Percentiles rank a stretch among this genome's conserved stretches.
phyloP scores from a whole-genome alignment of 2,888 invertebrate genomes.

The Eupithecia subfuscata region DNA sequence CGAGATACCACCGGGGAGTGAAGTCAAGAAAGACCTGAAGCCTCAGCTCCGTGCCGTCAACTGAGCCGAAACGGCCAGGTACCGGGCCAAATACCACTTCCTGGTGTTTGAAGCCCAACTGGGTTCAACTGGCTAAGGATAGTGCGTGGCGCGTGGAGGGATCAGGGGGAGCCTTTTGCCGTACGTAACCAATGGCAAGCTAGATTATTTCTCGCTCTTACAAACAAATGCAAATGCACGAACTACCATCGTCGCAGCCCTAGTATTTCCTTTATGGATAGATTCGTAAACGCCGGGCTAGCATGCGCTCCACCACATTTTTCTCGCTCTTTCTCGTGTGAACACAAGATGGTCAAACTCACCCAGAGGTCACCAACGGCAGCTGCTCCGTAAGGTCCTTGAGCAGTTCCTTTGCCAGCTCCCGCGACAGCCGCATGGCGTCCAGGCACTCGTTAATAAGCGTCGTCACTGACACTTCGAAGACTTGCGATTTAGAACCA shows the following conservation, averaged over 20 bases:
- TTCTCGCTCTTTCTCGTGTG: not conserved
- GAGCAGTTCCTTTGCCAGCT: constrained; percentile 63
- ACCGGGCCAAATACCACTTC: too few species aligned
- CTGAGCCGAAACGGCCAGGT: too few species aligned
- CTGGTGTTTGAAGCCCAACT: too few species aligned
- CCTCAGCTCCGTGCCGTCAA: not conserved
- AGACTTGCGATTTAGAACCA: constrained; percentile 44
- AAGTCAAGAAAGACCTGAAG: not conserved
- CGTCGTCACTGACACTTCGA: constrained; percentile 67
- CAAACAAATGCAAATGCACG: too few species aligned
- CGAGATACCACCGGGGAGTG: not conserved
- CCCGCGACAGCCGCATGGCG: constrained; percentile 67
- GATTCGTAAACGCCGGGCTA: not conserved
- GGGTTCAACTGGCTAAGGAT: too few species aligned
- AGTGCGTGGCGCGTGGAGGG: too few species aligned
- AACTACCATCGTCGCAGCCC: too few species aligned
- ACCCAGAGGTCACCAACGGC: constrained; percentile 70
- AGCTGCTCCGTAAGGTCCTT: constrained; percentile 60
- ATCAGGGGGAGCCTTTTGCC: too few species aligned
- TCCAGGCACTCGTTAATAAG: constrained; percentile 71
- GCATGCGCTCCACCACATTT: not conserved
- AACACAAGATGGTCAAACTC: not conserved
- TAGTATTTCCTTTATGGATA: too few species aligned
- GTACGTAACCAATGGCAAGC: too few species aligned
- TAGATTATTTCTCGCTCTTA: too few species aligned